Evolutionary conservation across 2,888 invertebrate genomes (phyloP), one percentile per base, ranked within the genome.

Genomic region (Drosophila antonietae): DNA sequence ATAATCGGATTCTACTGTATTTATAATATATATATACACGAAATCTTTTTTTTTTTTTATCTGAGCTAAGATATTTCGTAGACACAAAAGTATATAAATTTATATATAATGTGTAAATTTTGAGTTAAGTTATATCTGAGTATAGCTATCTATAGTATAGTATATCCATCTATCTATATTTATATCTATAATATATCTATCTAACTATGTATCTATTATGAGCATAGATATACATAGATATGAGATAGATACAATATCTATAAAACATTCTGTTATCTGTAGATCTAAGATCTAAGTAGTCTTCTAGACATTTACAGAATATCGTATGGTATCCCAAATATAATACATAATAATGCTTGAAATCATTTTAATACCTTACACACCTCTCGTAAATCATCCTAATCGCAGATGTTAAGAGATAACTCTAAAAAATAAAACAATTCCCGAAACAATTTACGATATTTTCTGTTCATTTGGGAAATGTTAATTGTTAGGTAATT

Each of bases 401-500:
- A 7, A 14, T 12, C 2, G 7, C 23, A 23, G 14, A 10, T 23
- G 7, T 14, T 3, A 20, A 12, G 20, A 28, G 28, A 28, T 6
- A 28, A 28, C 28, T 28, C 5, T 31, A 3, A 1, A n/a, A 37
- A 37, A n/a, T n/a, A n/a, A 14, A 14, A 6, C 14, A 23, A 23
- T 37, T 20, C 15, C 3, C 20, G 5, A 20, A 37, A n/a, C n/a
- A 12, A 46, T 46, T 33, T 6, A 51, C 31, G n/a, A 33, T 18
- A 33, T 33, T 51, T 51, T 33, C 0, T n/a, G 49, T 49, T 49
- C 1, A 37, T n/a, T 53, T 53, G 9, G 23, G 6, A 65, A 64
- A 64, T 65, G 69, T 75, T 77, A 75, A 77, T 75, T 80, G 80
- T 51, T 61, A 41, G 58, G 46, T 72, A 72, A 72, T 68, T 76